Evolutionary conservation across 2,113 vertebrate species (phyloP), one percentile per base, ranked within the genome.

Genomic region (Festucalex cinctus): DNA sequence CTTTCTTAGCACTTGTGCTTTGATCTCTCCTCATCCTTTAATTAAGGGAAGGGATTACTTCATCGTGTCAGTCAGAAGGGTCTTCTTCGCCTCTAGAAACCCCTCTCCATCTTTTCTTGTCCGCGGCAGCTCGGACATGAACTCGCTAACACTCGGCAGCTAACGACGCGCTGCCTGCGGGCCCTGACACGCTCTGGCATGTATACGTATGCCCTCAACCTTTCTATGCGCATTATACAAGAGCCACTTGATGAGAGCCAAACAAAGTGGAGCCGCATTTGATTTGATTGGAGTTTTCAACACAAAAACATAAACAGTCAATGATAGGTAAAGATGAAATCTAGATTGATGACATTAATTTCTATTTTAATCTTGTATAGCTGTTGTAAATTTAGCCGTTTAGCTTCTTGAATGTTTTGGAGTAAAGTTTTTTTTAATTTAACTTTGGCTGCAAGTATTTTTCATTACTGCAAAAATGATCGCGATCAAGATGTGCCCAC

Each of bases 1-100:
- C 68, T 63, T 69, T 67, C 63, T 65, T 66, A 10, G 81, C 68
- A 72, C 63, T 41, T 63, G 48, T 54, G 17, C 82, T 86, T 86
- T 85, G 84, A 86, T 82, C 76, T 80, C 72, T 75, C 12, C 73
- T 81, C 65, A 83, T 89, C 73, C 80, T 83, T 80, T 86, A 83
- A 86, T 85, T 80, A 85, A 14, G 76, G 73, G 56, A 75, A 66
- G 59, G 70, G 71, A 81, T 82, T 79, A 75, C 78, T 79, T 83
- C 71, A 76, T 78, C 62, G 73, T 68, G 60, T 67, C 64, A 9
- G 71, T 65, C 48, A 6, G 46, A n/a, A 43, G 57, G 32, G 65
- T 36, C 44, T 59, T 35, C 14, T 12, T 1, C 2, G 54, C 63
- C 59, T n/a, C 63, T 3, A 57, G 26, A 57, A 57, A 26, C 54